Conservation (phyloP, 2,888 invertebrate species). For the Timandra comae region DNA sequence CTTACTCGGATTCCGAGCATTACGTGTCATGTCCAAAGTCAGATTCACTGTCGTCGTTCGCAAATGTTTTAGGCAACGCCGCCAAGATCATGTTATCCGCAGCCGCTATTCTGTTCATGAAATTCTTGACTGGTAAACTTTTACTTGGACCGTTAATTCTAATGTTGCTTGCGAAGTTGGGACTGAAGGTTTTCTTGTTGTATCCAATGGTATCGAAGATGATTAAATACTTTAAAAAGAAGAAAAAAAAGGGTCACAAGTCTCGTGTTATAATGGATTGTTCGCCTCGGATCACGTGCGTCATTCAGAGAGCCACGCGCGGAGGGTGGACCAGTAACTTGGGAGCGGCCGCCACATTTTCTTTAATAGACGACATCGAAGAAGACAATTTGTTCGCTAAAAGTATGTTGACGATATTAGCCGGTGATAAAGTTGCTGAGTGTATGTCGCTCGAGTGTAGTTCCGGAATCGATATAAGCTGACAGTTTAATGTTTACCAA, state of each 20-base stretch:
- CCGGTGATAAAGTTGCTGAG: slow-evolving; percentile 63
- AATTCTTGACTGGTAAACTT: slow-evolving; percentile 58
- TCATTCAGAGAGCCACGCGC: slow-evolving; percentile 48
- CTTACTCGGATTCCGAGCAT: slow-evolving; percentile 48
- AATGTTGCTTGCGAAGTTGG: slow-evolving; percentile 56
- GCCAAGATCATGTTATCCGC: slow-evolving; percentile 68
- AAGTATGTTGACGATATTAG: slow-evolving; percentile 56
- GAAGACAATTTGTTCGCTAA: slow-evolving; percentile 56
- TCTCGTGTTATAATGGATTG: slow-evolving; percentile 59
- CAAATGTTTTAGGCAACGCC: slow-evolving; percentile 59
- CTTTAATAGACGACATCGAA: slow-evolving; percentile 58
- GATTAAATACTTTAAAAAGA: slow-evolving; percentile 62
- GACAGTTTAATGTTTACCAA: slow-evolving; percentile 49
- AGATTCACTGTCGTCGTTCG: slow-evolving; percentile 56
- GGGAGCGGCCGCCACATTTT: slow-evolving; percentile 60
- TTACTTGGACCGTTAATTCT: slow-evolving; percentile 56
- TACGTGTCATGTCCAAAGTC: slow-evolving; percentile 54
- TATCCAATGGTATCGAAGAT: slow-evolving; percentile 69
- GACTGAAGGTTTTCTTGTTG: slow-evolving; percentile 56
- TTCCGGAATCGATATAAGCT: slow-evolving; percentile 67
- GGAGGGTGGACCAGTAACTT: slow-evolving; percentile 54
- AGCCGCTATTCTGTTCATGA: slow-evolving; percentile 56
- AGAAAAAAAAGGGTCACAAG: slow-evolving; percentile 55
- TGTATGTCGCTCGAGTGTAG: slow-evolving; percentile 68
- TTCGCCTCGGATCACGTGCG: slow-evolving; percentile 59